A percentile compares a stretch with the other conserved stretches of the same genome.
Evolutionary conservation across 2,888 invertebrate genomes (phyloP).

Genomic region (Herminia tarsipennalis): DNA sequence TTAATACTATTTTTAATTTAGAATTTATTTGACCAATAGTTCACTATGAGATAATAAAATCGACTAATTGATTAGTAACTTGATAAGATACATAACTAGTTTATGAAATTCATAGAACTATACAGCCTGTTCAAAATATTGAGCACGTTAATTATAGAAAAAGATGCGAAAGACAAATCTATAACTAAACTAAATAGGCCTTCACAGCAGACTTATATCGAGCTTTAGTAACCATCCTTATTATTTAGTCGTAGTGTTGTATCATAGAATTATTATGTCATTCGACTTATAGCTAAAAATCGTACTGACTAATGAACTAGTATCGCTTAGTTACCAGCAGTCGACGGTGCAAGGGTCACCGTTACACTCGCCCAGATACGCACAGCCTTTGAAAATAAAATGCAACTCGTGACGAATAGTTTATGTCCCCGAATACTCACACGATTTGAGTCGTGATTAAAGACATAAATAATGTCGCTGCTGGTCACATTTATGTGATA

Average conservation of each 20-base stretch:
- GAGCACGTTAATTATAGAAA: slow-evolving; percentile 10
- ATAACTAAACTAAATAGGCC: slow-evolving; percentile 14
- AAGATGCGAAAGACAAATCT: slow-evolving; percentile 3
- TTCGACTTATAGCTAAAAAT: slow-evolving; percentile 30
- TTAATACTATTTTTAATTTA: slow-evolving; percentile 8
- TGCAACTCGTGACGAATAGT: not conserved
- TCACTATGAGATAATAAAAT: slow-evolving; percentile 6
- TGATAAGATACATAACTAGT: slow-evolving; percentile 4
- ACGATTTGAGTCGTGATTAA: too few species aligned
- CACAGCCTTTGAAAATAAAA: slow-evolving; percentile 11
- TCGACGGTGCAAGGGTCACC: slow-evolving; percentile 48
- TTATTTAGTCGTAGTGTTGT: slow-evolving; percentile 22
- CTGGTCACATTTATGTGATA: too few species aligned
- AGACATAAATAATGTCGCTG: too few species aligned
- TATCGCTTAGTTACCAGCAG: slow-evolving; percentile 58
- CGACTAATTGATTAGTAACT: slow-evolving; percentile 6
- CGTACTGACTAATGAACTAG: slow-evolving; percentile 56
- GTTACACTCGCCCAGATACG: slow-evolving; percentile 37
- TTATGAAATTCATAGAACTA: slow-evolving; percentile 1
- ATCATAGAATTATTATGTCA: slow-evolving; percentile 24
- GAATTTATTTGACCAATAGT: slow-evolving; percentile 4
- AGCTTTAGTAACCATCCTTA: slow-evolving; percentile 23
- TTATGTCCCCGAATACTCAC: not conserved
- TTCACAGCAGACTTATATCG: slow-evolving; percentile 6
- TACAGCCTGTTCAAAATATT: slow-evolving; percentile 5